A percentile compares a stretch with the other conserved stretches of the same genome.
These are phyloP conservation scores for Proctacanthus coquilletti DNA, from an alignment of 1,140 invertebrate genomes.

Conservation along the genomic window DNA sequence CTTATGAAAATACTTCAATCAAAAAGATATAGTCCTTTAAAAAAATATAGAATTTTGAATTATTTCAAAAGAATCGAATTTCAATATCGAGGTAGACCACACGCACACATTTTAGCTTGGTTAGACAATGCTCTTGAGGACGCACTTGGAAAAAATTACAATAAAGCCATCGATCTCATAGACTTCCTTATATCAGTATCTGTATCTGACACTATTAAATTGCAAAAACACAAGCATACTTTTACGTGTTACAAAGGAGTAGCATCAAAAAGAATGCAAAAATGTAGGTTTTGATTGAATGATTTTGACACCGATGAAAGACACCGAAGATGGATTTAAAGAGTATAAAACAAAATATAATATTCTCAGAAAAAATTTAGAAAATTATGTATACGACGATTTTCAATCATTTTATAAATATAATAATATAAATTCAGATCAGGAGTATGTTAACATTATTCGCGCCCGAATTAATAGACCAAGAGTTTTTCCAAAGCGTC, in stretches of 20 bases:
- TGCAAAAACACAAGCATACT: background rate
- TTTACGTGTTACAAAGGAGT: background rate
- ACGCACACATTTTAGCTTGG: slow-evolving; percentile 21
- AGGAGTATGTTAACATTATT: background rate
- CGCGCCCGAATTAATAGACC: background rate
- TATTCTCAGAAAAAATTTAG: background rate
- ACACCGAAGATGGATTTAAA: background rate
- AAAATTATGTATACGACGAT: background rate
- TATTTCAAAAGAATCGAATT: slow-evolving; percentile 25
- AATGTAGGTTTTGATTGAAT: background rate
- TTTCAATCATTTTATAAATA: background rate
- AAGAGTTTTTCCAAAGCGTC: background rate
- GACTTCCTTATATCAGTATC: no score
- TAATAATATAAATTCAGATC: background rate
- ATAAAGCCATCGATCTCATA: background rate
- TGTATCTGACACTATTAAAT: background rate
- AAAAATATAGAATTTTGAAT: slow-evolving; percentile 14
- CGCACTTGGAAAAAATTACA: background rate
- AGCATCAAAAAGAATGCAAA: background rate
- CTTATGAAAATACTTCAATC: slow-evolving; percentile 2
- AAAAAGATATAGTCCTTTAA: slow-evolving; percentile 14
- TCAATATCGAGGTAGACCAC: slow-evolving; percentile 25
- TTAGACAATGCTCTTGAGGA: slow-evolving; percentile 14
- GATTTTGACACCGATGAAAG: background rate
- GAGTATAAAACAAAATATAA: background rate